Evolutionary conservation across 2,797 vertebrate genomes (phyloP), one percentile per base, ranked within the genome.

Genomic region (Clamator glandarius): DNA sequence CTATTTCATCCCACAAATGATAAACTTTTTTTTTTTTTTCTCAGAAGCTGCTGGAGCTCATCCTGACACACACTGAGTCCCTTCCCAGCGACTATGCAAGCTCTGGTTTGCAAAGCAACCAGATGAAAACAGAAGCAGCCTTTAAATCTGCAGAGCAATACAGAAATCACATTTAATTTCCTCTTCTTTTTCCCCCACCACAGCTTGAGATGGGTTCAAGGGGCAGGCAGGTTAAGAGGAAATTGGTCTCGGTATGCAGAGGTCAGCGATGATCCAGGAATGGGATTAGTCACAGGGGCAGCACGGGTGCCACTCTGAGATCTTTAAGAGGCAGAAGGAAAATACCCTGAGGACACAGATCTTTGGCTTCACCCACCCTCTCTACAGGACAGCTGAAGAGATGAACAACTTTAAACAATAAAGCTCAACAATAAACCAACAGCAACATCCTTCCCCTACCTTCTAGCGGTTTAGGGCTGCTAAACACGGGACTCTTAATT

Each of bases 231-330:
- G 95, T 87, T 94, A 76, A 92, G 84, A 78, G 87, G 72, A 85
- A 83, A 39, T 8, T 69, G 95, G 86, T 52, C 74, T 44, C 11
- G 87, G 84, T 83, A 94, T 92, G 91, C 74, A 88, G 69, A 51
- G 97, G 96, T 96, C 96, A 97, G 89, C 91, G 67, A 11, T 17
- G 82, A 82, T 26, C 90, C 91, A 73, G 95, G 92, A 92, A 95
- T 69, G 86, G 9, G 70, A 97, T 92, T 95, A 89, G 87, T 91
- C 96, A 96, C 12, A 96, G 92, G 84, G 87, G 84, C 96, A 94
- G 75, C 46, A 36, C 1, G 66, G 92, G 69, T 90, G 83, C 31
- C 94, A 87, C 57, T 78, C 29, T 26, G 72, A 89, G 78, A 94
- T 24, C 89, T 17, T 76, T 13, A 75, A 75, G 58, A 91, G 93